Base-by-base conservation (phyloP, 2,797 vertebrate genomes). In the Hybognathus amarus region DNA sequence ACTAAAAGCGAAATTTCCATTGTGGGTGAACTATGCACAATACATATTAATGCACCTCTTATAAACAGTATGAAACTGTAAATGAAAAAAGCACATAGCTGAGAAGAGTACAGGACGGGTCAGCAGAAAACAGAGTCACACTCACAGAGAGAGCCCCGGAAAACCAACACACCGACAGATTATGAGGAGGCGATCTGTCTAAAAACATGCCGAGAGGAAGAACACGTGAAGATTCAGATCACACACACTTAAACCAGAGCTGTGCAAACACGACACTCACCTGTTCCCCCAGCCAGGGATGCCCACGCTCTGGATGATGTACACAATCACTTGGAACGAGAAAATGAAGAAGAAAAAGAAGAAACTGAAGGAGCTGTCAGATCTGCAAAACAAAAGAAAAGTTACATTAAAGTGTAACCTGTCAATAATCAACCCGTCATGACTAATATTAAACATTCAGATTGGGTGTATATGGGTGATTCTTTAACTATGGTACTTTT, bases 281-380 rank as follows among this genome's bases (percentile, higher is more conserved):
- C 98, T 99, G 95, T 97, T 96, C 13, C 98, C 98, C 95, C 97
- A 97, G 33, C 77, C 84, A 66, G 97, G 97, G 90, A 99, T 96
- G 68, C 98, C 98, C 0, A 98, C 94, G 47, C 96, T 18, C 91
- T 99, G 98, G 91, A 99, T 97, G 92, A 98, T 42, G 88, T 97
- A 97, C 90, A 98, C 90, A 3, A 90, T 93, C 89, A 97, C 96
- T 95, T 99, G 98, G 94, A 95, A 96, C 90, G 98, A 97, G 90
- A 99, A 99, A 86, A 98, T 85, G 56, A 99, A 97, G 94, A 99
- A 99, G 95, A 99, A 99, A 89, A 97, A 95, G 91, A 99, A 99
- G 95, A 98, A 99, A 91, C 94, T 99, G 96, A 99, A 98, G 92
- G 98, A 99, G 91, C 97, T 99, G 96, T 99, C 98, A 0, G 96